Evolutionary conservation across 2,888 invertebrate genomes (phyloP).

Genomic region (Cryptocheilus praepositus): DNA sequence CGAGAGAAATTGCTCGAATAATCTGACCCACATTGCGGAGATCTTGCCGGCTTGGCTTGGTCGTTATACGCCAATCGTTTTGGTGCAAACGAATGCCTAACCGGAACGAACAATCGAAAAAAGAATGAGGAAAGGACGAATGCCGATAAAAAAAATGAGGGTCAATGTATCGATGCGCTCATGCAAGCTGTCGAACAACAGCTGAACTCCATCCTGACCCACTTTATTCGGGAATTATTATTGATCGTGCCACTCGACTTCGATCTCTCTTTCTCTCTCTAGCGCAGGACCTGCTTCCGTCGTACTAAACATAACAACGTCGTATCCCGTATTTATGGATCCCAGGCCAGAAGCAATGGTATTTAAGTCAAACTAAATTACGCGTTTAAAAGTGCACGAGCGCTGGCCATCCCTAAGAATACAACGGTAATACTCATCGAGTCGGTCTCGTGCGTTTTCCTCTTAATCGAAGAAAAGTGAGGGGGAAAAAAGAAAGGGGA

Average conservation of each 20-base stretch:
- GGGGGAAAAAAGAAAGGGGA: no score
- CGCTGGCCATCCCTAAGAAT: background rate
- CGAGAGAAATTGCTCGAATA: no score
- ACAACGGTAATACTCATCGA: constrained; percentile 5
- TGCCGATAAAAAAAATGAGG: no score
- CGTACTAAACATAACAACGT: constrained; percentile 10
- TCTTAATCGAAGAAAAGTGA: constrained; percentile 15
- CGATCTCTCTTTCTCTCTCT: no score
- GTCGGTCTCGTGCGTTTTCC: constrained; percentile 7
- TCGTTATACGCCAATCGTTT: no score
- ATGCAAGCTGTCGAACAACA: background rate
- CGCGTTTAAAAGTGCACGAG: constrained; percentile 34
- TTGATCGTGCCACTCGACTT: background rate
- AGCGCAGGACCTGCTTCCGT: background rate
- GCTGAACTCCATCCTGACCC: background rate
- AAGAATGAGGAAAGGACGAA: no score
- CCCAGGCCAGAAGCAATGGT: background rate
- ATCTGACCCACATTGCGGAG: no score
- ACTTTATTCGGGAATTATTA: background rate
- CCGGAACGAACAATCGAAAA: no score
- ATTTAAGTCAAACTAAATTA: constrained; percentile 27
- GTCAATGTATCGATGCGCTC: background rate
- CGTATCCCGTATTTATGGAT: constrained; percentile 9
- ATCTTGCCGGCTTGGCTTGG: no score
- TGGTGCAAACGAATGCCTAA: no score